A percentile compares a stretch with the other conserved stretches of the same genome.
These are phyloP conservation scores for Oligia strigilis DNA, from an alignment of 2,888 invertebrate species.

Conservation along the genomic window DNA sequence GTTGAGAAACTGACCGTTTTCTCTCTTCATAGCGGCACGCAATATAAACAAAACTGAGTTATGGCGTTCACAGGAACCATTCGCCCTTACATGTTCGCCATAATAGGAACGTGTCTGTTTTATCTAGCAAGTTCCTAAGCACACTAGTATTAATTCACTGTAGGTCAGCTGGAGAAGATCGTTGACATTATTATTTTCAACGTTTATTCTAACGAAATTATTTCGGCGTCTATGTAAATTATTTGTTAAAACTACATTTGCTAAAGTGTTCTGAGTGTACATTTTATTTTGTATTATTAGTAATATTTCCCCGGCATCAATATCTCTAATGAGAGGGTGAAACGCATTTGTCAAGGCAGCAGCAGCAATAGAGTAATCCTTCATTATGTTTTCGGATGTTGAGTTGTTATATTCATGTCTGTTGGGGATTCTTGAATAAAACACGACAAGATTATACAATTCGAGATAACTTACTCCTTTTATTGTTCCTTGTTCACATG, in stretches of 20 bases:
- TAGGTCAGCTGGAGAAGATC: neutral
- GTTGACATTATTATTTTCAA: neutral
- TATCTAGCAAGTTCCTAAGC: neutral
- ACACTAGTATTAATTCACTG: neutral
- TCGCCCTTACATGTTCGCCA: neutral
- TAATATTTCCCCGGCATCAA: too few relatives aligned
- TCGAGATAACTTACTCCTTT: too few relatives aligned
- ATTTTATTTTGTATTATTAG: neutral
- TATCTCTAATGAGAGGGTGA: neutral
- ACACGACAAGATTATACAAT: too few relatives aligned
- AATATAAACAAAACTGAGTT: too few relatives aligned
- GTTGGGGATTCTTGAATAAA: too few relatives aligned
- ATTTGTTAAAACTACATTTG: neutral
- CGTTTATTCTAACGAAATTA: neutral
- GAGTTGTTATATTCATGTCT: neutral
- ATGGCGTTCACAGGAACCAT: too few relatives aligned
- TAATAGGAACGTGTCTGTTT: conserved; percentile 8
- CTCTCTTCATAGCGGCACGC: too few relatives aligned
- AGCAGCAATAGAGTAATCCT: neutral
- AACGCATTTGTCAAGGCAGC: neutral
- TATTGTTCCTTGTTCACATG: too few relatives aligned
- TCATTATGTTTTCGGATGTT: neutral
- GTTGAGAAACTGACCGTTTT: too few relatives aligned
- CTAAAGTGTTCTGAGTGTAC: neutral
- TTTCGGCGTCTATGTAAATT: neutral